A percentile compares a stretch with the other conserved stretches of the same genome.
Evolutionary conservation across 1,140 invertebrate species (phyloP).

Genomic region (Drosophila willistoni): DNA sequence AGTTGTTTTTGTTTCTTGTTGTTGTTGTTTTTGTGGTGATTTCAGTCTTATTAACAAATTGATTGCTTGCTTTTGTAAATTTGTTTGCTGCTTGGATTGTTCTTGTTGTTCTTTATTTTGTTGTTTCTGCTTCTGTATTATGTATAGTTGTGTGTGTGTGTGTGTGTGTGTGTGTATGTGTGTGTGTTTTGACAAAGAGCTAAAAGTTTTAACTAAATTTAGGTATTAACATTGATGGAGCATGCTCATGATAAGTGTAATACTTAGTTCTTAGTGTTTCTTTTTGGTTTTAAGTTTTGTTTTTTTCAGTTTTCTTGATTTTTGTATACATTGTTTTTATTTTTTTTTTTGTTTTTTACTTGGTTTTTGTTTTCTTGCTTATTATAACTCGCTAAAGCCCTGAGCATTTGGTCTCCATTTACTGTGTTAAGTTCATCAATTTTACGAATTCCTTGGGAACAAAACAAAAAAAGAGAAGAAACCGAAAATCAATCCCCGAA

Average conservation of each 20-base stretch:
- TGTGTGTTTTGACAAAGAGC: conserved; percentile 34
- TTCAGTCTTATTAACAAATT: conserved; percentile 79
- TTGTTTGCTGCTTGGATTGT: conserved; percentile 76
- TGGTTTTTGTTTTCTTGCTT: conserved; percentile 63
- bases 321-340: conserved; percentile 47
- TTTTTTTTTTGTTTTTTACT: conserved; percentile 58
- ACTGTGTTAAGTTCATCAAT: conserved; percentile 70
- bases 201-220: conserved; percentile 53
- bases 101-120: conserved; percentile 56
- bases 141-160: not conserved
- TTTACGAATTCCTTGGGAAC: conserved; percentile 43
- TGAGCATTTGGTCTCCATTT: conserved; percentile 83
- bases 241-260: conserved; percentile 75
- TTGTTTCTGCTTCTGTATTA: conserved; percentile 19
- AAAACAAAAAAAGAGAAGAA: conserved; percentile 7
- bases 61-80: conserved; percentile 78
- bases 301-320: conserved; percentile 49
- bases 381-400: conserved; percentile 78
- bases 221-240: conserved; percentile 63
- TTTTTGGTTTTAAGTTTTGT: conserved; percentile 30
- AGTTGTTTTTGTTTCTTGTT: conserved; percentile 10
- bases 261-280: conserved; percentile 68
- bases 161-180: conserved; percentile 4
- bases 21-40: conserved; percentile 25
- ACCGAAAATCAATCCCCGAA: conserved; percentile 57